Base-by-base conservation (phyloP, 2,113 vertebrate genomes). In the Chaenocephalus aceratus region DNA sequence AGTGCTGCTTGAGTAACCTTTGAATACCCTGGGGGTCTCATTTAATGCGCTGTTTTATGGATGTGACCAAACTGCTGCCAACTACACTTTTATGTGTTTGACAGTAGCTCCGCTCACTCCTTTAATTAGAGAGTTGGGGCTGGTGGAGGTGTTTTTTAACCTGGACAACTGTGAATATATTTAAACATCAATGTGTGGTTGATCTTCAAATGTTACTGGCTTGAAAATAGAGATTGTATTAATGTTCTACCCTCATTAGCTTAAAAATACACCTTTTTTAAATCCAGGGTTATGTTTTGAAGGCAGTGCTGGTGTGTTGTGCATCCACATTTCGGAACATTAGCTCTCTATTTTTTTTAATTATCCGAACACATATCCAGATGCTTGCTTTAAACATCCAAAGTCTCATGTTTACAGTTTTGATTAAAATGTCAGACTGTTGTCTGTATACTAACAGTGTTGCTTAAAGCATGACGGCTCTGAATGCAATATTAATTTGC, bases 11-110 rank as follows among this genome's bases (percentile, higher is more conserved):
- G 49, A 67, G 7, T 18, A 72, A 54, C 48, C 26, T 26, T 44
- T 54, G n/a, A 61, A 44, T 12, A 51, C 68, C 62, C 46, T 0
- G 26, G 15, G 64, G 57, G 74, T 63, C 21, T 70, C 26, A 65
- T 66, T 71, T 69, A 46, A 71, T 23, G 16, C 57, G 15, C 21
- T 13, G 15, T 58, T 36, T 59, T 15, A 49, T 41, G 41, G 15
- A 60, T 64, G 52, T 51, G 60, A 77, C 23, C 52, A 65, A 64
- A 54, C n/a, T 11, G 44, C 53, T 64, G 52, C 60, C 61, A 79
- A 59, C 48, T 48, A 52, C 14, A 48, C 58, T 63, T 5, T 67
- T 58, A 18, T 56, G 49, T 49, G 67, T 48, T 48, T 72, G 61
- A 48, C 14, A 56, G 64, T 34, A 70, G 21, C 34, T 51, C 14